Conservation (phyloP, 2,113 vertebrate species). For the Urocolius indicus region DNA sequence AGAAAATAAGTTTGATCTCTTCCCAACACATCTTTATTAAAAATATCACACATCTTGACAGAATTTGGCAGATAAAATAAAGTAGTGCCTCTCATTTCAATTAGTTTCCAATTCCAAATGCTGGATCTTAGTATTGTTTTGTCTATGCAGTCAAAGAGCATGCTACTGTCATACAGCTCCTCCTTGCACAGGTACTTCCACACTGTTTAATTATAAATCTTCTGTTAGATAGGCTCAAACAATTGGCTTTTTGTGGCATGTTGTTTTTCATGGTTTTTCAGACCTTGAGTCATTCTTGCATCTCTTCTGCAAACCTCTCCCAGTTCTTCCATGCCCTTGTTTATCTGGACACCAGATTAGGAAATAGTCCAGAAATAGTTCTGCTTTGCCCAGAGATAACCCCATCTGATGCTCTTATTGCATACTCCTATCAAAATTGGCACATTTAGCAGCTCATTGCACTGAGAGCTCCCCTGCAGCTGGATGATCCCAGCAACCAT, state of each 20-base stretch:
- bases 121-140: slow-evolving; percentile 35
- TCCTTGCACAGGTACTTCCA: slow-evolving; percentile 17
- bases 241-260: neutral
- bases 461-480: neutral
- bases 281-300: neutral
- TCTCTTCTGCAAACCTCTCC: neutral
- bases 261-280: neutral
- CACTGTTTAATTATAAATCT: neutral
- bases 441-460: neutral
- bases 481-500: neutral
- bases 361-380: neutral
- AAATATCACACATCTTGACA: slow-evolving; percentile 25
- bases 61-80: slow-evolving; percentile 43
- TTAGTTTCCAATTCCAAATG: slow-evolving; percentile 20
- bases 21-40: slow-evolving; percentile 8
- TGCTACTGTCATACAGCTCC: neutral
- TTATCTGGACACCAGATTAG: neutral
- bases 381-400: neutral
- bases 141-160: neutral
- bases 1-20: slow-evolving; percentile 12
- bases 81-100: slow-evolving; percentile 8
- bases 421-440: neutral
- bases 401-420: neutral
- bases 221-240: neutral
- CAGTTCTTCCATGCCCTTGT: neutral